Base-by-base conservation (phyloP, 2,888 invertebrate genomes). In the Athalia circularis region DNA sequence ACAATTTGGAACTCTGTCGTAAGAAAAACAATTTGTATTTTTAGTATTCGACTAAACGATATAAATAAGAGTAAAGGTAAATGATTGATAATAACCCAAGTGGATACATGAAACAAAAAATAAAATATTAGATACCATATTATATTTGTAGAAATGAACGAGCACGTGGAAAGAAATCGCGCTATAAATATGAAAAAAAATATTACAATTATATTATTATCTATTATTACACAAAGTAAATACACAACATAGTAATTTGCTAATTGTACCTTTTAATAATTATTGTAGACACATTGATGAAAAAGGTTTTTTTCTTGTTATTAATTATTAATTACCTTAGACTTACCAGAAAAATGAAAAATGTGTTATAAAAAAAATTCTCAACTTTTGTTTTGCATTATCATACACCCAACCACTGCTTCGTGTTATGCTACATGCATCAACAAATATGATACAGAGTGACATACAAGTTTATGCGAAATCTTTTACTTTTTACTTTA, bases 211-310 rank as follows among this genome's bases (percentile, higher is more conserved):
- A 83, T 81, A 89, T 89, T 87, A 87, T 87, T 89, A 88, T 87
- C 86, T 88, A 88, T 89, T 89, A 89, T 88, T 89, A 89, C 88
- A 89, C 88, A 87, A 90, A 88, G 88, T 88, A 87, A 88, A 88
- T 89, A 89, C 88, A 89, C 88, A 87, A 88, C 85, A 88, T 88
- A 88, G 88, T 89, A 88, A 89, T 90, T 89, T 89, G 88, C 88
- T 89, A 89, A 89, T 89, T 89, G 88, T 89, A 89, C 88, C 89
- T 89, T 90, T 89, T 88, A 89, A 89, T 89, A 88, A 89, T 89
- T 89, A 90, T 87, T 88, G 87, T 89, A 89, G 88, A 89, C 87
- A 88, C 86, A 87, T 87, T 87, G 87, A 89, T 86, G 87, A 87
- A 85, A 84, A 76, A 75, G 86, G 86, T 86, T 88, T 88, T 87